These are phyloP conservation scores for Allacma fusca DNA, from an alignment of 2,888 invertebrate genomes.

Conservation along the genomic window DNA sequence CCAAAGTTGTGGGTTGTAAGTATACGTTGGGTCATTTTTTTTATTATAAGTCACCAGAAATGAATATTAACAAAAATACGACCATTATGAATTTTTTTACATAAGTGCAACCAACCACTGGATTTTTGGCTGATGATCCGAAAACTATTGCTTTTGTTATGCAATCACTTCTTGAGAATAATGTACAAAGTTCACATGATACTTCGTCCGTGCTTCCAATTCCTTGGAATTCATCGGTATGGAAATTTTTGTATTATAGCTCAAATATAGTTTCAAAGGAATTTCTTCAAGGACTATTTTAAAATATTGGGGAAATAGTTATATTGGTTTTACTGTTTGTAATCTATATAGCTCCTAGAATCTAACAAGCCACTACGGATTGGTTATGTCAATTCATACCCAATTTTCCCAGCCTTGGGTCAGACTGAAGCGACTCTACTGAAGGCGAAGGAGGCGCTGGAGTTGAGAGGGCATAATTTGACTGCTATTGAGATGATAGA, in stretches of 20 bases:
- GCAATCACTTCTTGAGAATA: not conserved
- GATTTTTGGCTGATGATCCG: slow-evolving; percentile 2
- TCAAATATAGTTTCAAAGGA: not conserved
- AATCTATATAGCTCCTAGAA: slow-evolving; percentile 41
- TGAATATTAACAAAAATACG: too few relatives aligned
- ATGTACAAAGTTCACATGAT: slow-evolving; percentile 48
- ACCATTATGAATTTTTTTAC: not conserved
- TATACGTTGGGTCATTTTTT: not conserved
- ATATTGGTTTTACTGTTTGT: not conserved
- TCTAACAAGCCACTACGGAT: slow-evolving; percentile 39
- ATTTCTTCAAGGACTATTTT: not conserved
- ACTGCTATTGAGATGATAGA: slow-evolving; percentile 53
- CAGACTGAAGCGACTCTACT: slow-evolving; percentile 42
- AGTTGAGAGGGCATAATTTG: slow-evolving; percentile 43
- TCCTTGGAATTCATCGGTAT: slow-evolving; percentile 53
- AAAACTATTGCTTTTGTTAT: not conserved
- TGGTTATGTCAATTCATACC: slow-evolving; percentile 46
- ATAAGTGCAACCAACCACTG: slow-evolving; percentile 48
- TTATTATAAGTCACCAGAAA: too few relatives aligned
- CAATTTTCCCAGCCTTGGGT: slow-evolving; percentile 46
- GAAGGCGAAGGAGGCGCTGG: slow-evolving; percentile 44
- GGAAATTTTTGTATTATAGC: slow-evolving; percentile 1
- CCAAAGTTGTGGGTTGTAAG: not conserved
- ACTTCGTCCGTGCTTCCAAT: slow-evolving; percentile 47
- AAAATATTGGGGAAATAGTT: not conserved